phyloP scores from a whole-genome alignment of 2,888 invertebrate species.

The Spisula solida region DNA sequence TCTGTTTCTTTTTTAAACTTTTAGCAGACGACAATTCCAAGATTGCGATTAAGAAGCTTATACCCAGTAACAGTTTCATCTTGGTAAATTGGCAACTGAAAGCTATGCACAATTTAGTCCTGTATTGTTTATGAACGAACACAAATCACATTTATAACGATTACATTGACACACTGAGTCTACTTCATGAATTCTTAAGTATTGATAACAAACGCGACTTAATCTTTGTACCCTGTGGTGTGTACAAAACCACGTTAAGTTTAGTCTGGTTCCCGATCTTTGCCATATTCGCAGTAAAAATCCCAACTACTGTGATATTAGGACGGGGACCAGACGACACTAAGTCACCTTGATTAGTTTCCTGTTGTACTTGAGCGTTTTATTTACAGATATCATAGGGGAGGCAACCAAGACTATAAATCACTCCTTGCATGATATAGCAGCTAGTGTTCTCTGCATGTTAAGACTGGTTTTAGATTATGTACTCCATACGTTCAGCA shows the following conservation, averaged over 20 bases:
- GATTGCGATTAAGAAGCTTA: background rate
- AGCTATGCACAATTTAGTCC: background rate
- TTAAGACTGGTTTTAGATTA: no score
- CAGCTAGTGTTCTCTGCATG: no score
- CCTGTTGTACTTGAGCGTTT: no score
- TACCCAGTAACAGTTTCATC: background rate
- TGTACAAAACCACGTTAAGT: background rate
- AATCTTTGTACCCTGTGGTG: background rate
- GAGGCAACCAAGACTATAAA: no score
- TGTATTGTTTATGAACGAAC: background rate
- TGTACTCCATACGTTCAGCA: no score
- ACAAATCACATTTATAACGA: background rate
- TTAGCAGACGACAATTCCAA: constrained; percentile 30
- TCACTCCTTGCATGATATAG: no score
- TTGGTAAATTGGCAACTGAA: background rate
- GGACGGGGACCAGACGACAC: no score
- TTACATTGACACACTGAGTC: background rate
- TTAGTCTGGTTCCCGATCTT: no score
- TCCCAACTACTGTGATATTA: no score
- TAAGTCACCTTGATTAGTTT: no score
- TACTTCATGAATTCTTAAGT: background rate
- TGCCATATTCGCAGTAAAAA: no score
- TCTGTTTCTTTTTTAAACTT: constrained; percentile 16
- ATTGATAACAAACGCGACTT: background rate
- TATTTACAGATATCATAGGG: no score